Evolutionary conservation across 2,113 vertebrate species (phyloP).

Genomic region (Potamarius usumacintae): DNA sequence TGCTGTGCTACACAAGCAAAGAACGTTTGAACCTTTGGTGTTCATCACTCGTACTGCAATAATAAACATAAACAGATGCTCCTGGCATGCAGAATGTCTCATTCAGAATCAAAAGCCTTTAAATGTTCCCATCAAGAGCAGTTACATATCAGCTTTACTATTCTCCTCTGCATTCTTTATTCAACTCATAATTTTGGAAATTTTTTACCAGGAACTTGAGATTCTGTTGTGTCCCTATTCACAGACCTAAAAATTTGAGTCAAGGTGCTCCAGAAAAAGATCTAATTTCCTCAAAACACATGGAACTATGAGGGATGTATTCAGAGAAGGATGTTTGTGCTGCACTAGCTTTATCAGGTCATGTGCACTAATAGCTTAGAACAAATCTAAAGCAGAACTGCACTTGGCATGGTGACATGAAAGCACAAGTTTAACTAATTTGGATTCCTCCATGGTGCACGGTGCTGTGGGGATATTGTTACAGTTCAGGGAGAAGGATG

Average conservation of each 20-base stretch:
- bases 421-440: conserved; percentile 58
- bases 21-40: conserved; percentile 33
- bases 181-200: conserved; percentile 42
- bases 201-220: conserved; percentile 47
- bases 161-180: conserved; percentile 41
- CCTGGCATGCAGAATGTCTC: conserved; percentile 55
- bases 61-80: conserved; percentile 61
- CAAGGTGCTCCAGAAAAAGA: conserved; percentile 56
- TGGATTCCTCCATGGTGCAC: conserved; percentile 46
- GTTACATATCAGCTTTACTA: conserved; percentile 50
- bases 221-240: conserved; percentile 34
- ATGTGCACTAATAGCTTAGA: conserved; percentile 60
- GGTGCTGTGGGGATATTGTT: conserved; percentile 53
- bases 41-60: conserved; percentile 48
- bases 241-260: conserved; percentile 48
- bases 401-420: conserved; percentile 57
- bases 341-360: conserved; percentile 65
- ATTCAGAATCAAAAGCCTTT: conserved; percentile 47
- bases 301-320: conserved; percentile 61
- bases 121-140: conserved; percentile 59
- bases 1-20: conserved; percentile 48
- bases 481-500: conserved; percentile 45
- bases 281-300: conserved; percentile 64
- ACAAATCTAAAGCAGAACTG: conserved; percentile 72
- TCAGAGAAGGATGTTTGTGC: conserved; percentile 67